phyloP scores from a whole-genome alignment of 2,113 vertebrate species.

The Naja naja region DNA sequence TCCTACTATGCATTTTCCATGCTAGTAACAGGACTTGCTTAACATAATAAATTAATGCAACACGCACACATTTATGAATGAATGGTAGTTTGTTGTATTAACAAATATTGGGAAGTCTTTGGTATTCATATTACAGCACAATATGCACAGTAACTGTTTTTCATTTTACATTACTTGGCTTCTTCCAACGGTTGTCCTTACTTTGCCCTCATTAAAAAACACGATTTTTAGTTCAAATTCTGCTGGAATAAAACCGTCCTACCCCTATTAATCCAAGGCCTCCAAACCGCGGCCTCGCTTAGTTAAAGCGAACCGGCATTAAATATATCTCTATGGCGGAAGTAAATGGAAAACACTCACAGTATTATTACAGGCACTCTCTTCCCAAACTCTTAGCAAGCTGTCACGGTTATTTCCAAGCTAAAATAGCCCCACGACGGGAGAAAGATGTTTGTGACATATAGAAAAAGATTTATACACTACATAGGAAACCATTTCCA shows the following conservation, averaged over 20 bases:
- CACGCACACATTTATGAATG: not conserved
- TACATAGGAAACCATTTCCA: not conserved
- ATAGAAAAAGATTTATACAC: not conserved
- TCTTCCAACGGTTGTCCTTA: not conserved
- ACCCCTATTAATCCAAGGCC: conserved; percentile 56
- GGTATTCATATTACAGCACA: not conserved
- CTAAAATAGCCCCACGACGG: not conserved
- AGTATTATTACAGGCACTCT: not conserved
- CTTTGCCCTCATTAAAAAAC: not conserved
- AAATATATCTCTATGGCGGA: conserved; percentile 28
- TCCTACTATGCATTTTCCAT: not conserved
- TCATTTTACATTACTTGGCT: not conserved
- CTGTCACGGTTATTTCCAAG: not conserved
- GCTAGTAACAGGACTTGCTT: not conserved
- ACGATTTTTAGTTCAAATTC: not conserved
- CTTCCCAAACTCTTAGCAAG: not conserved
- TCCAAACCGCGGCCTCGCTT: conserved; percentile 71
- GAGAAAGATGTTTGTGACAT: not conserved
- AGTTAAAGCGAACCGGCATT: conserved; percentile 31
- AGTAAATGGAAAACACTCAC: not conserved
- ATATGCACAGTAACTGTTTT: not conserved
- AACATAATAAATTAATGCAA: not conserved
- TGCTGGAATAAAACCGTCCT: not conserved
- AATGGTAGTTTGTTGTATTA: not conserved
- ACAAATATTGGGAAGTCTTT: not conserved